phyloP scores from a whole-genome alignment of 1,140 invertebrate genomes.

The Bombus waltoni region DNA sequence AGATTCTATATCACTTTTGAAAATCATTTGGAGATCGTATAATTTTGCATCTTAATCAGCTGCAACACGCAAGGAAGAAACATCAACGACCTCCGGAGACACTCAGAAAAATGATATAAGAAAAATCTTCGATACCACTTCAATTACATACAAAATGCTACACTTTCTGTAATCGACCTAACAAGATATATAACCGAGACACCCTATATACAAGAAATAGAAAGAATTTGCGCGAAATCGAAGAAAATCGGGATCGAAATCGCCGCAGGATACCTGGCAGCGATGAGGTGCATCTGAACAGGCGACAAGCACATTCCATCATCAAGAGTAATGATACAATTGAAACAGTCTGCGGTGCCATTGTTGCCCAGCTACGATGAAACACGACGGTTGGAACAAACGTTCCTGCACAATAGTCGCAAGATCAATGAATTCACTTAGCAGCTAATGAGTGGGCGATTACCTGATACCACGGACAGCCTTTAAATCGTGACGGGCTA shows the following conservation, averaged over 20 bases:
- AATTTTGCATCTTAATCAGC: no score
- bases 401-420: not conserved
- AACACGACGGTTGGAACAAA: not conserved
- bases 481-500: no score
- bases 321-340: not conserved
- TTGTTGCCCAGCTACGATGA: not conserved
- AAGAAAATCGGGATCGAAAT: not conserved
- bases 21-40: no score
- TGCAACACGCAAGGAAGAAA: no score
- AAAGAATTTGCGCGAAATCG: not conserved
- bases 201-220: not conserved
- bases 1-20: no score
- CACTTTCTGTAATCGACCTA: no score
- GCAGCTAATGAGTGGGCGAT: not conserved
- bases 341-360: not conserved
- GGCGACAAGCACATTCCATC: conserved; percentile 3
- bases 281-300: not conserved
- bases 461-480: no score
- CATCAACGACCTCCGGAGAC: no score
- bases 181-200: no score
- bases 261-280: not conserved
- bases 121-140: no score
- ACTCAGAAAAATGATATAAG: no score
- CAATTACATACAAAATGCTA: no score
- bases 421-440: conserved; percentile 29